These are phyloP conservation scores for Rhinogobio ventralis DNA, from an alignment of 2,797 vertebrate genomes.

Conservation along the genomic window DNA sequence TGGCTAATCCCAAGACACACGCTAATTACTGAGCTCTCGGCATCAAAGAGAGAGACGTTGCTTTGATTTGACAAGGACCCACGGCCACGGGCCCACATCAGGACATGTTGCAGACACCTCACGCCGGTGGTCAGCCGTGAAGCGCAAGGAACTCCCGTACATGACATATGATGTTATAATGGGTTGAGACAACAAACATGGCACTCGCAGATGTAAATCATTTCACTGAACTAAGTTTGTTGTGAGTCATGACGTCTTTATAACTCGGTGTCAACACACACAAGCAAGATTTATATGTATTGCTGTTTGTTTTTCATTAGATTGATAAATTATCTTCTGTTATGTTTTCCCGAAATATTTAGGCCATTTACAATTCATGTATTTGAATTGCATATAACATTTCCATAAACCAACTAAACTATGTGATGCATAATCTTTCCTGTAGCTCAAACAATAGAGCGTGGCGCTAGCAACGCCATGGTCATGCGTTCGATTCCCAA, in stretches of 20 bases:
- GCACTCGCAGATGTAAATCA: constrained; percentile 11
- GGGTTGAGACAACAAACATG: constrained; percentile 60
- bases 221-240: constrained; percentile 22
- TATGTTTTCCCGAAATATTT: neutral
- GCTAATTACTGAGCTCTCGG: constrained; percentile 57
- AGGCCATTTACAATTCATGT: neutral
- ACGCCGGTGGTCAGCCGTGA: neutral
- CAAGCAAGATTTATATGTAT: constrained; percentile 22
- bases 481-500: too few species aligned
- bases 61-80: constrained; percentile 59
- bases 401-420: neutral
- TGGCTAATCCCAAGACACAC: constrained; percentile 58
- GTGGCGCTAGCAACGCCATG: too few species aligned
- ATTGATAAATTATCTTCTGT: neutral
- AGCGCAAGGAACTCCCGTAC: constrained; percentile 40
- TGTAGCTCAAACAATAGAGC: too few species aligned
- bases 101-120: constrained; percentile 43
- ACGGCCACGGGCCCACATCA: constrained; percentile 47
- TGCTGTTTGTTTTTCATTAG: neutral
- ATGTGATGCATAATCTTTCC: neutral
- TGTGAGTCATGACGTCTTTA: constrained; percentile 57
- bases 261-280: neutral
- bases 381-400: neutral
- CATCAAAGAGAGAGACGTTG: constrained; percentile 58
- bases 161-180: constrained; percentile 66